Evolutionary conservation across 1,140 invertebrate genomes (phyloP), one percentile per base, ranked within the genome.

Genomic region (Lepidurus couesii): DNA sequence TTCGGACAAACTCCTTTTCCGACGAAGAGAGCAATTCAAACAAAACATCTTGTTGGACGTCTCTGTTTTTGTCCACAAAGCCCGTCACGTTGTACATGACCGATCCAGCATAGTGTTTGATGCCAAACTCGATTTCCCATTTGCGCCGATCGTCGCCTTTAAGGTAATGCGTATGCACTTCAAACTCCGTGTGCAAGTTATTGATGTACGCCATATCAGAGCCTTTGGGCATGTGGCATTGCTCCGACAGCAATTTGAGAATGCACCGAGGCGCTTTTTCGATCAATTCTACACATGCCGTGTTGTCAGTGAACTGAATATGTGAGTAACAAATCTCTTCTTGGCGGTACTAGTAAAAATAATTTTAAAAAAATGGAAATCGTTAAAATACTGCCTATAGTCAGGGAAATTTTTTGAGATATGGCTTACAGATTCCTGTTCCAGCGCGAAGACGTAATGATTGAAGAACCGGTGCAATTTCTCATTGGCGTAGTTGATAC

Each of bases 401-500:
- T 5, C 2, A 74, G 73, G 2, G 3, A 21, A 77, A 73, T 65
- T 42, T 47, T 2, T 3, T 47, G 45, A 47, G 1, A 3, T 13
- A 53, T 24, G 81, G 91, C 92, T 92, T 87, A 96, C 94, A 82
- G 95, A 92, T 87, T 95, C 92, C 85, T 96, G 95, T 85, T 97
- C 95, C 79, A 96, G 84, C 0, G 93, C 93, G 83, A 97, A 97
- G 0, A 97, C 94, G 82, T 96, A 96, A 83, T 96, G 94, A 88
- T 98, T 99, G 86, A 99, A 99, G 86, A 98, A 98, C 87, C 97
- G 97, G 84, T 99, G 97, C 11, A 99, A 88, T 84, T 98, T 98
- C 85, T 98, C 97, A 84, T 99, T 99, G 0, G 96, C 97, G 85
- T 98, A 98, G 86, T 98, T 98, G 82, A 99, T 99, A 84, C 96